Evolutionary conservation across 2,888 invertebrate genomes (phyloP).

Genomic region (Zonitis immaculata): DNA sequence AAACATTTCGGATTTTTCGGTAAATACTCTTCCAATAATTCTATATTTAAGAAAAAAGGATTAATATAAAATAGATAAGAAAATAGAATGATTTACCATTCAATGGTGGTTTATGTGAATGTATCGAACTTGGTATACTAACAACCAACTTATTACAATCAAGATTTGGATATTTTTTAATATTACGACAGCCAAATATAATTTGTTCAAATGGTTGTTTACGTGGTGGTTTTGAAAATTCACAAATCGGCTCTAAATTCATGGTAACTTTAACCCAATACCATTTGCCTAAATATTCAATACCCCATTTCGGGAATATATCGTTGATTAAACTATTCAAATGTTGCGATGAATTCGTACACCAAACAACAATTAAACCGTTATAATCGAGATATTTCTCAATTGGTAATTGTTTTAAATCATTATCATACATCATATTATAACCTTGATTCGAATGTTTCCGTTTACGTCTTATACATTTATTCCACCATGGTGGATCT

Average conservation of each 20-base stretch:
- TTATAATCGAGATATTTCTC: constrained; percentile 56
- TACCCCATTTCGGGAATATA: constrained; percentile 77
- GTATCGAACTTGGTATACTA: constrained; percentile 86
- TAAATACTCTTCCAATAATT: constrained; percentile 59
- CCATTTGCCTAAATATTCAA: constrained; percentile 69
- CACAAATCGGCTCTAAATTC: constrained; percentile 62
- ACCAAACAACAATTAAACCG: constrained; percentile 82
- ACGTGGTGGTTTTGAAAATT: constrained; percentile 59
- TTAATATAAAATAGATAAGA: constrained; percentile 1
- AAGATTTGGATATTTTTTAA: constrained; percentile 30
- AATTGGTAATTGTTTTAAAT: constrained; percentile 68
- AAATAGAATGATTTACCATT: constrained; percentile 50
- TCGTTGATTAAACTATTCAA: constrained; percentile 61
- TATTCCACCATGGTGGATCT: constrained; percentile 97
- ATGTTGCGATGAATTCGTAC: constrained; percentile 78
- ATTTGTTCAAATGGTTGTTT: constrained; percentile 90
- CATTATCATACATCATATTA: constrained; percentile 71
- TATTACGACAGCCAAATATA: constrained; percentile 54
- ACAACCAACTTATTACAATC: constrained; percentile 60
- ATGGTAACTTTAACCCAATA: constrained; percentile 85
- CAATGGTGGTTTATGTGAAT: constrained; percentile 94
- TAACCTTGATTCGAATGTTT: constrained; percentile 61
- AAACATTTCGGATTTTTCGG: constrained; percentile 60
- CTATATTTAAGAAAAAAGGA: constrained; percentile 41
- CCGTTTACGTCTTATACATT: constrained; percentile 80